A percentile compares a stretch with the other conserved stretches of the same genome.
These are phyloP conservation scores for Monochamus saltuarius DNA, from an alignment of 1,140 invertebrate genomes.

Conservation along the genomic window DNA sequence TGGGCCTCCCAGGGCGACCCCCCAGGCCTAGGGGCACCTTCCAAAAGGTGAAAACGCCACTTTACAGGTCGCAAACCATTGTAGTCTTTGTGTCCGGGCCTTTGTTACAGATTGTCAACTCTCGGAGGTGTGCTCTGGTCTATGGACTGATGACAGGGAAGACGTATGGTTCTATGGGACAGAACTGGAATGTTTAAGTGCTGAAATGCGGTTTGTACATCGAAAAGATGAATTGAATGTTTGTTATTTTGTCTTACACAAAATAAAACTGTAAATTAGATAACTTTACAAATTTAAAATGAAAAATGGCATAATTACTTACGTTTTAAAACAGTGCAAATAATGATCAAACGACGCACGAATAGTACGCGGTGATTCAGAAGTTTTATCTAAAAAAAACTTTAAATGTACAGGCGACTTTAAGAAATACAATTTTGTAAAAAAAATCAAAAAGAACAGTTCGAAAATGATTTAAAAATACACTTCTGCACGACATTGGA, in stretches of 20 bases:
- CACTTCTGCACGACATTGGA: too few relatives aligned
- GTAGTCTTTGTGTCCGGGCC: slow-evolving; percentile 30
- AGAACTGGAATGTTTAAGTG: slow-evolving; percentile 14
- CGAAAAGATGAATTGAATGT: neutral
- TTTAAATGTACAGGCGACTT: too few relatives aligned
- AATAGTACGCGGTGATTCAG: too few relatives aligned
- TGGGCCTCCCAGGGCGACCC: slow-evolving; percentile 27
- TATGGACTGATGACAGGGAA: slow-evolving; percentile 30
- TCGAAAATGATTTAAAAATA: too few relatives aligned
- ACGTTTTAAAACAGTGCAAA: too few relatives aligned
- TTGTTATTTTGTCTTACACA: neutral
- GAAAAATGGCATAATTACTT: too few relatives aligned
- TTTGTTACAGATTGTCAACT: slow-evolving; percentile 40
- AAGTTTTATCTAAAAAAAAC: too few relatives aligned
- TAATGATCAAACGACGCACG: too few relatives aligned
- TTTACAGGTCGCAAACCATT: slow-evolving; percentile 27
- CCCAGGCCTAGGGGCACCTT: slow-evolving; percentile 11
- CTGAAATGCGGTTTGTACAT: slow-evolving; percentile 21
- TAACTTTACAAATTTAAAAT: too few relatives aligned
- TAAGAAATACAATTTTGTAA: too few relatives aligned
- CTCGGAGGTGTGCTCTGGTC: slow-evolving; percentile 20
- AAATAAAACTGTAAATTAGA: too few relatives aligned
- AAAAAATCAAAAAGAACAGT: too few relatives aligned
- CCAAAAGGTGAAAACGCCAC: slow-evolving; percentile 28
- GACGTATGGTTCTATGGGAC: slow-evolving; percentile 29